phyloP scores from a whole-genome alignment of 2,797 vertebrate genomes.

The Pantherophis vulpinus region DNA sequence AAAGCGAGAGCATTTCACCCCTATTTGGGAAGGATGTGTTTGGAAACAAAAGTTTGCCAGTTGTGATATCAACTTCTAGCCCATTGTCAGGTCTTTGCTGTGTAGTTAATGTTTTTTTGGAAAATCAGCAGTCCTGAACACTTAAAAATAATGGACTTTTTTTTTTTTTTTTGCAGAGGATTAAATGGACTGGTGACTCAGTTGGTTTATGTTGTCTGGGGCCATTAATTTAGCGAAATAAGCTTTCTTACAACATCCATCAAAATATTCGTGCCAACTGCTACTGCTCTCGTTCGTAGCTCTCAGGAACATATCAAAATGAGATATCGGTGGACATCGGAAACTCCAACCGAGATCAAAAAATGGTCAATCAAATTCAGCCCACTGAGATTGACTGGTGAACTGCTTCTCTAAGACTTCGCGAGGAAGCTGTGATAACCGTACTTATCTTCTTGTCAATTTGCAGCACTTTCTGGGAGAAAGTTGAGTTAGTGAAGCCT shows the following conservation, averaged over 20 bases:
- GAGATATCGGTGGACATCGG: background rate
- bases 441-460: background rate
- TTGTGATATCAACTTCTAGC: background rate
- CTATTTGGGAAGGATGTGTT: background rate
- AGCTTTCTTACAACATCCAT: background rate
- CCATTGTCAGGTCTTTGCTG: background rate
- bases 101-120: background rate
- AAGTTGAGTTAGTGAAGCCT: background rate
- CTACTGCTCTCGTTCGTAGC: background rate
- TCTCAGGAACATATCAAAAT: background rate
- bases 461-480: background rate
- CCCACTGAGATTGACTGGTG: background rate
- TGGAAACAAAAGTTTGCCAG: background rate
- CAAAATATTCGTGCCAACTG: conserved; percentile 15
- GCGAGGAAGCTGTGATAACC: background rate
- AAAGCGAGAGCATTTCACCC: too few relatives aligned
- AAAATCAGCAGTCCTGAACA: background rate
- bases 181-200: conserved; percentile 26
- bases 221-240: conserved; percentile 28
- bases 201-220: conserved; percentile 15
- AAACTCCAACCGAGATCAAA: background rate
- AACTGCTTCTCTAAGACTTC: too few relatives aligned
- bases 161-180: conserved; percentile 20
- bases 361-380: background rate
- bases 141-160: background rate